Conservation (phyloP, 2,113 vertebrate genomes). For the Sinosuthora webbiana region DNA sequence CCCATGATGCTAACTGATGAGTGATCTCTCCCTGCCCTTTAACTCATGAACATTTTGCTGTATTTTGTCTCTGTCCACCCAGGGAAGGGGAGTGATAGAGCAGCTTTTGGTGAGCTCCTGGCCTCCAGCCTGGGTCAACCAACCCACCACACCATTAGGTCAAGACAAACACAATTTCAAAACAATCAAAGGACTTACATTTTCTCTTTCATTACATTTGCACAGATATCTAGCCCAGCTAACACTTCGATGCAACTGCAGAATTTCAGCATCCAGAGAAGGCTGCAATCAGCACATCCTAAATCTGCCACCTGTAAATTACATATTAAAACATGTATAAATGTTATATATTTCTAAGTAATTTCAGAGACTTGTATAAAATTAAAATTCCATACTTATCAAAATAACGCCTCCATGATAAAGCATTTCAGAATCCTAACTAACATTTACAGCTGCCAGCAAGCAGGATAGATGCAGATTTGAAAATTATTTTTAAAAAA, state of each 20-base stretch:
- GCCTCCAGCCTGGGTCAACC: not conserved
- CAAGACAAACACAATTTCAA: not conserved
- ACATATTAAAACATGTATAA: not conserved
- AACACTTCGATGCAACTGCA: constrained; percentile 81
- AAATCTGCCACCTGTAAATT: constrained; percentile 86
- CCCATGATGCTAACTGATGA: not conserved
- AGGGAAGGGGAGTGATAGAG: not conserved
- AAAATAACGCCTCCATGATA: not conserved
- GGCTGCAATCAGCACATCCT: constrained; percentile 83
- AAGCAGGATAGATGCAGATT: not conserved
- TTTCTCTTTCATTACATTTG: constrained; percentile 69
- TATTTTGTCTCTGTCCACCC: not conserved
- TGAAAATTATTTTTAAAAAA: not conserved
- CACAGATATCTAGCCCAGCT: constrained; percentile 85
- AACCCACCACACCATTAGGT: not conserved
- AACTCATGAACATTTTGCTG: not conserved
- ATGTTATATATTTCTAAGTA: not conserved
- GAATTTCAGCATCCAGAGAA: constrained; percentile 85
- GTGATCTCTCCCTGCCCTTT: not conserved
- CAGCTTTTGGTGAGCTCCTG: not conserved
- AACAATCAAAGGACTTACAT: constrained; percentile 72
- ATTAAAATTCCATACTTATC: not conserved
- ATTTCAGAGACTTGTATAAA: not conserved
- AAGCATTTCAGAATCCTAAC: not conserved
- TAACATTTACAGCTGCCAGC: not conserved